Percentiles rank a stretch among this genome's conserved stretches.
These are phyloP conservation scores for Shargacucullia verbasci DNA, from an alignment of 2,888 invertebrate species.

Conservation along the genomic window DNA sequence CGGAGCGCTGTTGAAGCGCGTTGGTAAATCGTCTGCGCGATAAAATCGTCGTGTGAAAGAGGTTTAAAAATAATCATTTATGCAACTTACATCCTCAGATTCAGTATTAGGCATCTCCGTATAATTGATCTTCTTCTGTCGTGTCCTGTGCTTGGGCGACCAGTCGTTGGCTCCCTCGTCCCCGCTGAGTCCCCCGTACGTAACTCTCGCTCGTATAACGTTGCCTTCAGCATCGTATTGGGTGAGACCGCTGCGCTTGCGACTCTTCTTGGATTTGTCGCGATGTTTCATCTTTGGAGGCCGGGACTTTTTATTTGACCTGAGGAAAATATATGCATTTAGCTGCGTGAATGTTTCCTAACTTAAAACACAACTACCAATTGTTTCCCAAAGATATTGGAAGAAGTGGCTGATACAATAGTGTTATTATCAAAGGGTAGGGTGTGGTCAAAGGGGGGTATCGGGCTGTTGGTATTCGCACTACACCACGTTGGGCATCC, in stretches of 20 bases:
- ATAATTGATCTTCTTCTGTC: constrained; percentile 93
- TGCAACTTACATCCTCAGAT: constrained; percentile 90
- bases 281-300: constrained; percentile 56
- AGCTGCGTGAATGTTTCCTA: no score
- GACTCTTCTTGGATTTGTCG: constrained; percentile 63
- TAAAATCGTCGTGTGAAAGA: no score
- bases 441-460: no score
- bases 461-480: no score
- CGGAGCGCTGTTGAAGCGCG: no score
- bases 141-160: constrained; percentile 91
- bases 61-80: no score
- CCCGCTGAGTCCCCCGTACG: constrained; percentile 89
- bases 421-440: no score
- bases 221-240: constrained; percentile 82
- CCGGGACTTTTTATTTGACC: constrained; percentile 64
- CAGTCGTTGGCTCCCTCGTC: constrained; percentile 88
- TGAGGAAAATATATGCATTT: constrained; percentile 31
- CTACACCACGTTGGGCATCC: no score
- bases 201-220: constrained; percentile 80
- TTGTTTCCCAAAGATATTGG: no score
- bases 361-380: no score
- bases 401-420: no score
- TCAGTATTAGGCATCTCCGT: constrained; percentile 93
- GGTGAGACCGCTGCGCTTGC: constrained; percentile 66
- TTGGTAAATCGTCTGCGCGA: no score